Evolutionary conservation across 2,888 invertebrate genomes (phyloP), one percentile per base, ranked within the genome.

Genomic region (Pyralis farinalis): DNA sequence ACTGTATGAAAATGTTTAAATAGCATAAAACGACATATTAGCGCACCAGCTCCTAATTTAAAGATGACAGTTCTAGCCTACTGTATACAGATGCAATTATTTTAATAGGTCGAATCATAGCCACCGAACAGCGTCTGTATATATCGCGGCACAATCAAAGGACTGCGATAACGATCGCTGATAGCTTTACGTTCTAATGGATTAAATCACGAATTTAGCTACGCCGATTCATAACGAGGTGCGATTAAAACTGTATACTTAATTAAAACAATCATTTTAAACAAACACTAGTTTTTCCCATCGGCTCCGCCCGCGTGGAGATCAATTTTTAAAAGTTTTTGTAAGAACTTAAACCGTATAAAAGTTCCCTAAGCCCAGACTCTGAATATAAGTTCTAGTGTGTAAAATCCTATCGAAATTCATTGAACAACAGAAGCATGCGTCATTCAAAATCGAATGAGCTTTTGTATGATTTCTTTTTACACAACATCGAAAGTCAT

Each of bases 131-230:
- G 52, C 53, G 43, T 49, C 51, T 56, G 62, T 61, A 73, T 69
- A 71, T 60, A 63, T 63, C 34, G 57, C 67, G 60, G 68, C 46
- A 44, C 35, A 55, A 63, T 62, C 62, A 61, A 51, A 51, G 44
- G 35, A 32, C 32, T 16, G 8, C 29, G 51, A 51, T 53, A 51
- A 49, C 44, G 46, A 48, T 42, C 27, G 36, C 3, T 25, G 40
- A 43, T 44, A 37, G 28, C 34, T 29, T 47, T 30, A 36, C 30
- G 34, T n/a, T 37, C 41, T 36, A 37, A 42, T 44, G 44, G 42
- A 46, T 46, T 36, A 16, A 27, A 27, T 31, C 10, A 9, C 37
- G 35, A 44, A 45, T 44, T 38, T 34, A 41, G 12, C 37, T 21
- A 34, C 31, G 32, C 32, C 37, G 35, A 33, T 37, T 40, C 20